These are phyloP conservation scores for Liparis tanakae DNA, from an alignment of 2,797 vertebrate species.

Conservation along the genomic window DNA sequence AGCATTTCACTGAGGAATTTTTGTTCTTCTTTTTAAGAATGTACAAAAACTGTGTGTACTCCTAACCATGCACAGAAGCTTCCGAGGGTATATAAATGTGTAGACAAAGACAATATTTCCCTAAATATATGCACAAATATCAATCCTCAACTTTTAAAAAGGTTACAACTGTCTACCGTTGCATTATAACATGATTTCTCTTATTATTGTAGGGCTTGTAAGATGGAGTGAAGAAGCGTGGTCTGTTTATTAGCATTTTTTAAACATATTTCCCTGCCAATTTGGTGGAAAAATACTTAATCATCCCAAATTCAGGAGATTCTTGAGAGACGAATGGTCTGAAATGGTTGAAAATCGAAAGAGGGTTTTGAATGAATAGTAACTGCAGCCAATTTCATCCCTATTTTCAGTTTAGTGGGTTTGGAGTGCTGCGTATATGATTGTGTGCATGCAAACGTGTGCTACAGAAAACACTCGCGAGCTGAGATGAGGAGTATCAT, in stretches of 20 bases:
- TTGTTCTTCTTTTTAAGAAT: slow-evolving; percentile 10
- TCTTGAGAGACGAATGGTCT: slow-evolving; percentile 51
- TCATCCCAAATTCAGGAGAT: slow-evolving; percentile 52
- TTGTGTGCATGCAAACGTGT: slow-evolving; percentile 24
- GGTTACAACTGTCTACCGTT: slow-evolving; percentile 18
- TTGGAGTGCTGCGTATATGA: slow-evolving; percentile 17
- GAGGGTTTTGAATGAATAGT: slow-evolving; percentile 67
- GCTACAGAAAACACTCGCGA: slow-evolving; percentile 12
- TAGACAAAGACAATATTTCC: slow-evolving; percentile 29
- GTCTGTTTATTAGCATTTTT: slow-evolving; percentile 55
- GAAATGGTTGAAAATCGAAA: slow-evolving; percentile 69
- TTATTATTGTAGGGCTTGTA: slow-evolving; percentile 37
- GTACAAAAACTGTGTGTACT: slow-evolving; percentile 28
- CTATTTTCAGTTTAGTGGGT: slow-evolving; percentile 66
- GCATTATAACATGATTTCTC: slow-evolving; percentile 25
- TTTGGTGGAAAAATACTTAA: slow-evolving; percentile 47
- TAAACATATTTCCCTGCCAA: slow-evolving; percentile 56
- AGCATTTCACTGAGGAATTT: slow-evolving; percentile 35
- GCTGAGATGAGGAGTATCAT: slow-evolving; percentile 28
- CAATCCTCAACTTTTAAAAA: slow-evolving; percentile 37
- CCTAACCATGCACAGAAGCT: slow-evolving; percentile 26
- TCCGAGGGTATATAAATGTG: slow-evolving; percentile 18
- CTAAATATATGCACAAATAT: slow-evolving; percentile 38
- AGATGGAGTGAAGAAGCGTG: slow-evolving; percentile 31
- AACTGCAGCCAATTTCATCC: slow-evolving; percentile 73